Evolutionary conservation across 1,140 invertebrate species (phyloP).

Genomic region (Microplitis demolitor): DNA sequence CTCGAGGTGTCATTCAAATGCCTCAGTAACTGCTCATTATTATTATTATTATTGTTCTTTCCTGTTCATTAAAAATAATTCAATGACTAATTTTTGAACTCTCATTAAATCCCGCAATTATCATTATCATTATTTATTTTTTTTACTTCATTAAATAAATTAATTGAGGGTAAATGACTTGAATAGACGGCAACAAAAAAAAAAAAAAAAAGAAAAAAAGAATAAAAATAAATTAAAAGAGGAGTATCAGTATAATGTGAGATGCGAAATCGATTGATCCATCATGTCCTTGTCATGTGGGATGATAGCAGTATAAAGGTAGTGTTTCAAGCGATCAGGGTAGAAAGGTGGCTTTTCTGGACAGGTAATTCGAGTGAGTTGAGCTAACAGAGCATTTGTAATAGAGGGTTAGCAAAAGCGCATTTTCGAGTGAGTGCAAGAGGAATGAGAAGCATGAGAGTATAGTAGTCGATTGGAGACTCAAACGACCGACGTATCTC

Average conservation of each 20-base stretch:
- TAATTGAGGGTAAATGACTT: neutral
- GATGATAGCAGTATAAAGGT: conserved; percentile 8
- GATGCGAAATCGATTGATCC: conserved; percentile 34
- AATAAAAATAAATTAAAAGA: neutral
- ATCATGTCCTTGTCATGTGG: conserved; percentile 29
- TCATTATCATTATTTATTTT: too few relatives aligned
- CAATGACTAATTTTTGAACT: too few relatives aligned
- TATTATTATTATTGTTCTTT: too few relatives aligned
- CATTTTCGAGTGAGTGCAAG: neutral
- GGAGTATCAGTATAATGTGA: neutral
- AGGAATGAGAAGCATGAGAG: neutral
- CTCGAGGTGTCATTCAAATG: too few relatives aligned
- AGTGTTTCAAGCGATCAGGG: neutral
- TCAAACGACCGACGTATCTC: conserved; percentile 58
- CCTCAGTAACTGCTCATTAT: too few relatives aligned
- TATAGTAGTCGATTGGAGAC: conserved; percentile 32
- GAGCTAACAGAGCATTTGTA: neutral
- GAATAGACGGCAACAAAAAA: neutral
- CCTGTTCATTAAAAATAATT: too few relatives aligned
- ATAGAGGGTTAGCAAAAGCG: conserved; percentile 6
- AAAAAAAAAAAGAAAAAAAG: neutral
- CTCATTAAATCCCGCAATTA: too few relatives aligned
- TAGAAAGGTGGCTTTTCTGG: conserved; percentile 14
- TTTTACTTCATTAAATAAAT: too few relatives aligned
- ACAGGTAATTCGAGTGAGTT: conserved; percentile 29